Percentiles rank a stretch among this genome's conserved stretches.
Evolutionary conservation across 2,113 vertebrate genomes (phyloP).

Genomic region (Lophius piscatorius): DNA sequence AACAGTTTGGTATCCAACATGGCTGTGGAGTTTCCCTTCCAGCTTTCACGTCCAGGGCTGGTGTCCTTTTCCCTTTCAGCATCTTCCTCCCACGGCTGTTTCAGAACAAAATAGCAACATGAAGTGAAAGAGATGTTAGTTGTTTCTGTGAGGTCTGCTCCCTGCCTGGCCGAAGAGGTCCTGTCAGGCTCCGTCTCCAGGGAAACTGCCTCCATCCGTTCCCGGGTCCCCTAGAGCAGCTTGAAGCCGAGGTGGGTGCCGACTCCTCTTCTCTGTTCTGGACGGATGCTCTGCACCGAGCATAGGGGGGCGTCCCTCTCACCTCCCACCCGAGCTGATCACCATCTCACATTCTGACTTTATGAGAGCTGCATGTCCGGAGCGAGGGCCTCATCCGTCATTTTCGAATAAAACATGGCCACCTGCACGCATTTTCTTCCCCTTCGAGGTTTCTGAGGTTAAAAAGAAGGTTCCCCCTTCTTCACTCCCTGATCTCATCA

Average conservation of each 20-base stretch:
- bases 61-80: conserved; percentile 11
- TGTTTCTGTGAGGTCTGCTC: conserved; percentile 24
- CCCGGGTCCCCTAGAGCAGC: conserved; percentile 49
- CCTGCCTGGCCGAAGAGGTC: conserved; percentile 36
- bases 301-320: conserved; percentile 16
- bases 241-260: conserved; percentile 36
- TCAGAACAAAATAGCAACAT: conserved; percentile 18
- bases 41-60: conserved; percentile 3
- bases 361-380: not conserved
- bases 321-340: conserved; percentile 3
- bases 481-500: not conserved
- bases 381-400: not conserved
- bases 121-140: conserved; percentile 18
- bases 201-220: conserved; percentile 60
- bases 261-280: conserved; percentile 23
- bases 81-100: conserved; percentile 11
- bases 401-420: not conserved
- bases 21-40: conserved; percentile 17
- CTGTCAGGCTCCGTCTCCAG: conserved; percentile 56
- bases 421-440: not conserved
- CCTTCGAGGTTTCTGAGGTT: not conserved
- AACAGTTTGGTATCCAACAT: conserved; percentile 11
- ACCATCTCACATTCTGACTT: conserved; percentile 1
- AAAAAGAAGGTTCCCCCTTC: not conserved
- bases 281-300: conserved; percentile 38